Evolutionary conservation across 2,113 vertebrate genomes (phyloP).

Genomic region (Hippoglossus stenolepis): DNA sequence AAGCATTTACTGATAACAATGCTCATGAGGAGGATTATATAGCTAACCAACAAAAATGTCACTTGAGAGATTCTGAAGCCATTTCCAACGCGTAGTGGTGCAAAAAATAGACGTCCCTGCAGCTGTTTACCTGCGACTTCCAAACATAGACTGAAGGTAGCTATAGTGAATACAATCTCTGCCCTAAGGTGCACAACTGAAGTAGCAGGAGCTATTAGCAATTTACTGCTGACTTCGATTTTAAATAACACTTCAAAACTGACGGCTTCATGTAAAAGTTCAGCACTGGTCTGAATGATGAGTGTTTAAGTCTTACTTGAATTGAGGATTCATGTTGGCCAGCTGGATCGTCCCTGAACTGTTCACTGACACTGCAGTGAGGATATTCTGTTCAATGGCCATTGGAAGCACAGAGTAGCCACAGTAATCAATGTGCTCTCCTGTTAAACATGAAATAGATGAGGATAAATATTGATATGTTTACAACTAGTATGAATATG

Average conservation of each 20-base stretch:
- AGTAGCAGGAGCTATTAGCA: too few relatives aligned
- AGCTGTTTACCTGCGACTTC: too few relatives aligned
- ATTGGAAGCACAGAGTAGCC: conserved; percentile 97
- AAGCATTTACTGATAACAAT: neutral
- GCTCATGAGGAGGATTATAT: neutral
- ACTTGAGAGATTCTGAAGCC: too few relatives aligned
- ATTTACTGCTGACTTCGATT: too few relatives aligned
- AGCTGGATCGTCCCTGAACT: conserved; percentile 84
- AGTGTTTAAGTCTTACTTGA: conserved; percentile 84
- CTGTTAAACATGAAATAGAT: conserved; percentile 69
- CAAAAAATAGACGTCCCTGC: too few relatives aligned
- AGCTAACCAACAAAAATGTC: neutral
- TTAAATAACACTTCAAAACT: too few relatives aligned
- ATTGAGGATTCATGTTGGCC: conserved; percentile 88
- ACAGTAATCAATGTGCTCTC: conserved; percentile 98
- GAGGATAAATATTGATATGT: neutral
- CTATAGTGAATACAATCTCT: too few relatives aligned
- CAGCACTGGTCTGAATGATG: neutral
- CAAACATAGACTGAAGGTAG: too few relatives aligned
- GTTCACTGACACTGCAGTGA: conserved; percentile 90
- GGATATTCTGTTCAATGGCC: conserved; percentile 95
- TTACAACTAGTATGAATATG: neutral
- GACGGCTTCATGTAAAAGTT: neutral
- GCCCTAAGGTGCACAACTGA: too few relatives aligned
- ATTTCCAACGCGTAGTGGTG: too few relatives aligned